Base-by-base conservation (phyloP, 2,797 vertebrate genomes). In the Mareca strepera region DNA sequence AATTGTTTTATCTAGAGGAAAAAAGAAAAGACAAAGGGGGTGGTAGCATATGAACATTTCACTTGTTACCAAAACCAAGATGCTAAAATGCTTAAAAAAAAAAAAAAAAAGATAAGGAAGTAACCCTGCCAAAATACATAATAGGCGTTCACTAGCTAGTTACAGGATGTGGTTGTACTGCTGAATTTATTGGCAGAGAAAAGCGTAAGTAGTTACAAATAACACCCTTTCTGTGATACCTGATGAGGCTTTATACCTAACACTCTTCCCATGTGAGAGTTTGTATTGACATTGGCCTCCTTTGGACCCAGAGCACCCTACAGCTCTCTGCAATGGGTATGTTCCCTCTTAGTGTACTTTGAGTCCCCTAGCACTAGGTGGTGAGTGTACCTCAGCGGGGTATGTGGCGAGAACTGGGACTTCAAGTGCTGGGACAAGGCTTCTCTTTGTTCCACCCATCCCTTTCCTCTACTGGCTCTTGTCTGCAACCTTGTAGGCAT, bases 111-210 rank as follows among this genome's bases (percentile, higher is more conserved):
- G 93, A 87, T 94, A 95, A 90, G 68, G 78, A 94, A 69, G 48
- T 77, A 90, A 80, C 53, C 5, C 86, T 95, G 75, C 78, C 94
- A 95, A 92, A 86, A 55, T 29, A 93, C 75, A 82, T 74, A 89
- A 73, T 50, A 60, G 78, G 75, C 0, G 6, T 94, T 44, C 55
- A 50, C 88, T 82, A 75, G 33, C 82, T 91, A 8, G 35, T 37
- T 94, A 74, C 78, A 94, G 93, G 92, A 96, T 94, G 90, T 94
- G 86, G 83, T 84, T 94, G 78, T 92, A 20, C 0, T 89, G 70
- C 83, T 41, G 78, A 94, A 78, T 70, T 77, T 86, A 73, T 2
- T 95, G 68, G 78, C 78, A 62, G 9, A 77, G 60, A 88, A 87
- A 55, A 89, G 67, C 60, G 12, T 67, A 52, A 9, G 48, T 92